Evolutionary conservation across 53 echinoderm and acorn worm genomes (phyloP).

Genomic region (Henricia sp.): DNA sequence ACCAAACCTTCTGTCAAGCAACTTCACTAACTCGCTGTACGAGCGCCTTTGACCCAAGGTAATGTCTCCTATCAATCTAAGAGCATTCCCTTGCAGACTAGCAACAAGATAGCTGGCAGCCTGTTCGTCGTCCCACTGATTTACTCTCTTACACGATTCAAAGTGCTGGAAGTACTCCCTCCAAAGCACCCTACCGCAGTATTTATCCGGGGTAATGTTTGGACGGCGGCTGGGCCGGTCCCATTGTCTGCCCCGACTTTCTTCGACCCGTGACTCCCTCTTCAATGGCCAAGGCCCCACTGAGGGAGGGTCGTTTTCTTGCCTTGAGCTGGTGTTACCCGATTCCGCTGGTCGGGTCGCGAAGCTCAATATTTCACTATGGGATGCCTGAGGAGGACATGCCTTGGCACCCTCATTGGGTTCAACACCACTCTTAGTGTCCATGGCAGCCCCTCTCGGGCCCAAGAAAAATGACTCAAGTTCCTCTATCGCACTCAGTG

Average conservation of each 20-base stretch:
- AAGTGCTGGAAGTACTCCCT: conserved; percentile 38
- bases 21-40: not conserved
- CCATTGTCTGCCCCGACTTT: not conserved
- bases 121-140: conserved; percentile 36
- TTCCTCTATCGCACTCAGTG: not conserved
- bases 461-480: not conserved
- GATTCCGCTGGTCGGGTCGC: conserved; percentile 14
- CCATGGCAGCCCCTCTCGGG: not conserved
- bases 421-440: not conserved
- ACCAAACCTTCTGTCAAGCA: conserved; percentile 32
- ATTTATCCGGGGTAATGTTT: conserved; percentile 37
- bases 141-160: conserved; percentile 17
- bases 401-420: not conserved
- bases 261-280: not conserved
- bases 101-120: conserved; percentile 10
- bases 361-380: conserved; percentile 7
- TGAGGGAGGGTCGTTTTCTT: not conserved
- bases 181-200: conserved; percentile 18
- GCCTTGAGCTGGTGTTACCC: not conserved
- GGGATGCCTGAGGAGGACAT: not conserved
- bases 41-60: not conserved
- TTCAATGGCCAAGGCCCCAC: conserved; percentile 3
- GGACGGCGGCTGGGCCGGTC: not conserved
- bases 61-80: conserved; percentile 25
- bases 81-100: conserved; percentile 25